Evolutionary conservation across 2,797 vertebrate species (phyloP), one percentile per base, ranked within the genome.

Genomic region (Catostomus latipinnis): DNA sequence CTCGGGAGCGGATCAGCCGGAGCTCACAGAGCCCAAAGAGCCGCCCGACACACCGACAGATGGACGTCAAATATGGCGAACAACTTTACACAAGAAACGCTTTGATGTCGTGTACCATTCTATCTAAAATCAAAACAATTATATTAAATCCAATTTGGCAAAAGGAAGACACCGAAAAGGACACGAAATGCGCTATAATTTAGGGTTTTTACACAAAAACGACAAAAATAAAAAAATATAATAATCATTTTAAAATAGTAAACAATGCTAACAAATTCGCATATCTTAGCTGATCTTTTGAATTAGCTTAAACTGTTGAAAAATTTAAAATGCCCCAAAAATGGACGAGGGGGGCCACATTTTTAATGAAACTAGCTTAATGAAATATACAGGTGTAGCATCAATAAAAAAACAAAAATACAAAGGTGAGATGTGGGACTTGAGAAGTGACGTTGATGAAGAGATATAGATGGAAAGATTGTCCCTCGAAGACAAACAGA

Each of bases 1-100:
- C 93, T 91, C 91, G 89, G 83, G 86, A 90, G 88, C 92, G 91
- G 92, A 90, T 90, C 89, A 87, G 88, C 87, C 80, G 89, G 89
- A 92, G 83, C 89, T 86, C 76, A 65, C 82, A 54, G 86, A 87
- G 88, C 86, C 69, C 77, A 81, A 82, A 87, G 84, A 84, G 83
- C 82, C 86, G 82, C 78, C 71, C 84, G 70, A 48, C 80, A 74
- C 83, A 1, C 80, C 86, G 84, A 70, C 57, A 6, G 34, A 34
- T 34, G 34, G 34, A 34, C 34, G 34, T 34, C 34, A 4, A 34
- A 34, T 34, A 22, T 46, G 60, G 79, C 58, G 56, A 75, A 77
- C 16, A 87, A 76, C 86, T 82, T 85, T 68, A 71, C 83, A 85
- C 58, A 6, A 63, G 58, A 71, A 78, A 71, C 34, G 14, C 22